phyloP scores from a whole-genome alignment of 2,113 vertebrate genomes.

The Acanthochromis polyacanthus region DNA sequence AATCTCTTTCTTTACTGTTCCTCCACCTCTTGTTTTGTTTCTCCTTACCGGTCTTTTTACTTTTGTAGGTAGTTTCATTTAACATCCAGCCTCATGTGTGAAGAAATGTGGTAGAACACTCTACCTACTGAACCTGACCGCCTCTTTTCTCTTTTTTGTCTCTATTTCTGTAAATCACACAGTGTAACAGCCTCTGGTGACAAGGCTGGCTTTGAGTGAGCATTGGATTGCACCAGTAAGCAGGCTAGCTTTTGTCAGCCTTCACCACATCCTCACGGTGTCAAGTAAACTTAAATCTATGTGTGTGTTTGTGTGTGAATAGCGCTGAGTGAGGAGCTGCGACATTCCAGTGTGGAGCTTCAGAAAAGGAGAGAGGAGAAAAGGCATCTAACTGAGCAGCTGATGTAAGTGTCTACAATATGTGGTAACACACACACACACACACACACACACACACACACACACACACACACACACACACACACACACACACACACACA shows the following conservation, averaged over 20 bases:
- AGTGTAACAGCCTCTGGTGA: conserved; percentile 49
- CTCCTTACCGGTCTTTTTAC: conserved; percentile 22
- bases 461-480: conserved; percentile 23
- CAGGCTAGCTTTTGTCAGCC: conserved; percentile 38
- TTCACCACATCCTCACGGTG: conserved; percentile 34
- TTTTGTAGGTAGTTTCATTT: conserved; percentile 41
- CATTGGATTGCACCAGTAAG: not conserved
- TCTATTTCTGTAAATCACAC: conserved; percentile 43
- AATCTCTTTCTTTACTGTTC: conserved; percentile 33
- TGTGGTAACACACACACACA: conserved; percentile 30
- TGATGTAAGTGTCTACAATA: conserved; percentile 82
- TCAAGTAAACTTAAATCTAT: conserved; percentile 28
- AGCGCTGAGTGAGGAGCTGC: conserved; percentile 87
- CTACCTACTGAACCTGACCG: conserved; percentile 19
- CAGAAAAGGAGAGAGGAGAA: conserved; percentile 83
- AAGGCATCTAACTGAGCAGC: conserved; percentile 81
- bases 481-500: conserved; percentile 25
- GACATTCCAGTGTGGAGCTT: conserved; percentile 78
- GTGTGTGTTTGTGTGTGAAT: conserved; percentile 66
- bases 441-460: not conserved
- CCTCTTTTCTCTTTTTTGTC: not conserved
- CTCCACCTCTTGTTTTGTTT: conserved; percentile 26
- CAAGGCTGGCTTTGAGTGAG: conserved; percentile 32
- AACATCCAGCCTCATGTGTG: conserved; percentile 33
- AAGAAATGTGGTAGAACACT: conserved; percentile 38